These are phyloP conservation scores for Drepanosiphum platanoidis DNA, from an alignment of 2,888 invertebrate species.

Conservation along the genomic window DNA sequence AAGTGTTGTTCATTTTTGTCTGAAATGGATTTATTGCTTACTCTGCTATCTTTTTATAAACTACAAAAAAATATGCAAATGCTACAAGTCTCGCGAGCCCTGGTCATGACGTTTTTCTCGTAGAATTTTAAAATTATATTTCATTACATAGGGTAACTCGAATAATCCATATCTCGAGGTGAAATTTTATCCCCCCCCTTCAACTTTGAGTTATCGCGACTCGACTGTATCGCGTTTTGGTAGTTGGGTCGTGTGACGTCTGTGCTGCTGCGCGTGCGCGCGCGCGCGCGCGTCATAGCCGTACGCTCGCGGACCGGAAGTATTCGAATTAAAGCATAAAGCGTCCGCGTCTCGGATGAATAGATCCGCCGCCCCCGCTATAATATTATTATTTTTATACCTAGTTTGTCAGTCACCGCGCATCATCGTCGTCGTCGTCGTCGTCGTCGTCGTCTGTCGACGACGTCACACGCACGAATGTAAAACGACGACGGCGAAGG, in stretches of 20 bases:
- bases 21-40: no score
- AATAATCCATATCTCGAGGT: no score
- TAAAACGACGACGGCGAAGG: constrained; percentile 29
- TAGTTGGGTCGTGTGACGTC: constrained; percentile 23
- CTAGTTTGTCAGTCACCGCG: constrained; percentile 57
- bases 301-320: constrained; percentile 61
- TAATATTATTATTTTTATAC: no score
- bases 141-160: no score
- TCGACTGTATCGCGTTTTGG: constrained; percentile 57
- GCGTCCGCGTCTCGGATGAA: constrained; percentile 60
- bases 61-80: no score
- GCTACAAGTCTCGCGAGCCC: no score
- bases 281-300: not conserved
- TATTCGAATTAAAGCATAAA: constrained; percentile 63
- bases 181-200: no score
- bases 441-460: not conserved
- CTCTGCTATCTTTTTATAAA: no score
- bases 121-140: no score
- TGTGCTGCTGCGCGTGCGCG: constrained; percentile 2
- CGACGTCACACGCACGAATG: constrained; percentile 24
- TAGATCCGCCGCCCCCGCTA: constrained; percentile 39
- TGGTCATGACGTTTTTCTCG: no score
- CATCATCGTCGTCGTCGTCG: not conserved
- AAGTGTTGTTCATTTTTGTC: no score
- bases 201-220: no score